Evolutionary conservation across 2,888 invertebrate species (phyloP).

Genomic region (Eristalis tenax): DNA sequence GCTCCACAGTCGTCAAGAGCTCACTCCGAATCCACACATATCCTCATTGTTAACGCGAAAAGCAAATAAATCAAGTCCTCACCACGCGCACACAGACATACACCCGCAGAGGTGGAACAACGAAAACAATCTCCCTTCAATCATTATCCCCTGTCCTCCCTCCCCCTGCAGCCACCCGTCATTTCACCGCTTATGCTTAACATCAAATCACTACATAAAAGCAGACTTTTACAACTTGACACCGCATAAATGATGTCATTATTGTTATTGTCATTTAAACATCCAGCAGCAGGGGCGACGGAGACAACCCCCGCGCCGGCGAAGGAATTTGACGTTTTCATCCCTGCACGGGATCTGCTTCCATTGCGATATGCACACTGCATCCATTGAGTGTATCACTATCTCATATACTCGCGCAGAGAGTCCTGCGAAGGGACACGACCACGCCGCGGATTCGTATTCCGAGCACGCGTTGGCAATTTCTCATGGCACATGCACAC

Average conservation of each 20-base stretch:
- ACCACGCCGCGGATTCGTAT: constrained; percentile 70
- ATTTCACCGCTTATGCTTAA: constrained; percentile 49
- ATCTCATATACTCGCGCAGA: constrained; percentile 20
- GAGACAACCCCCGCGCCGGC: neutral
- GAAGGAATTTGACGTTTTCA: constrained; percentile 62
- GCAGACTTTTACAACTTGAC: constrained; percentile 71
- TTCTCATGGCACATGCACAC: constrained; percentile 79
- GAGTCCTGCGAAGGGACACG: neutral
- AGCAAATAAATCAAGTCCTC: constrained; percentile 60
- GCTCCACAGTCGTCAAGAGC: neutral
- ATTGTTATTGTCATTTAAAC: constrained; percentile 72
- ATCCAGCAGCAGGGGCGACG: constrained; percentile 26
- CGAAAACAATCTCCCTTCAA: constrained; percentile 26
- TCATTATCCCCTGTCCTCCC: constrained; percentile 12
- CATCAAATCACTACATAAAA: constrained; percentile 70
- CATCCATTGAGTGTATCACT: constrained; percentile 57
- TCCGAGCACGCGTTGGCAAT: constrained; percentile 80
- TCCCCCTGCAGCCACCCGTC: neutral
- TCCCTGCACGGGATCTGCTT: constrained; percentile 43
- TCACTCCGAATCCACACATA: neutral
- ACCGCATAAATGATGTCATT: constrained; percentile 72
- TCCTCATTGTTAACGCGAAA: constrained; percentile 2
- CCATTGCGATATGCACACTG: constrained; percentile 49
- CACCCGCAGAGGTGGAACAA: neutral
- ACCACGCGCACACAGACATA: constrained; percentile 4